Evolutionary conservation across 2,888 invertebrate species (phyloP).

Genomic region (Pheosia gnoma): DNA sequence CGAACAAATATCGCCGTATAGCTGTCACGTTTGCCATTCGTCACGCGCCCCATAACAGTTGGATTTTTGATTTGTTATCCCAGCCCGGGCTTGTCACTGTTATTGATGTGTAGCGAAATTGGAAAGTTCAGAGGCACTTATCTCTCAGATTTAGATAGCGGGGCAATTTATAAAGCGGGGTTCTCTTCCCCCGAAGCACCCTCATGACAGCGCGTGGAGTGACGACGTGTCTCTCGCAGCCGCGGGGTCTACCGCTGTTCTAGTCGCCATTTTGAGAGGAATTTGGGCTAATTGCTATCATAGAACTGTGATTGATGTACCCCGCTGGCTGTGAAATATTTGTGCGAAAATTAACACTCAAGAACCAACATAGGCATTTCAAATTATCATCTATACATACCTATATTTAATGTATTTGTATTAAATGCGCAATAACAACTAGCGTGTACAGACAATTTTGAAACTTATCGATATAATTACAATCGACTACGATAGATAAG

Average conservation of each 20-base stretch:
- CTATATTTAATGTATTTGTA: too few species aligned
- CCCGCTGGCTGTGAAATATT: slow-evolving; percentile 7
- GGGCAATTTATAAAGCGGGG: slow-evolving; percentile 81
- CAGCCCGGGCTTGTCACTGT: slow-evolving; percentile 72
- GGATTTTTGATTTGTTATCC: slow-evolving; percentile 80
- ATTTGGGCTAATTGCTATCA: slow-evolving; percentile 7
- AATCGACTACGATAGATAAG: too few species aligned
- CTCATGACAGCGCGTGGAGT: slow-evolving; percentile 62
- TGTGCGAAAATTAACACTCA: not conserved
- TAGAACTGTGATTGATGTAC: slow-evolving; percentile 1
- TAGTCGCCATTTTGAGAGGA: slow-evolving; percentile 9
- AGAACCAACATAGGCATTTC: not conserved
- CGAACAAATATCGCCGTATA: slow-evolving; percentile 32
- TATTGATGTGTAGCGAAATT: slow-evolving; percentile 84
- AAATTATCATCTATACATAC: not conserved
- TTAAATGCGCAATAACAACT: not conserved
- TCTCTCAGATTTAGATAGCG: slow-evolving; percentile 82
- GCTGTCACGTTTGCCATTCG: slow-evolving; percentile 45
- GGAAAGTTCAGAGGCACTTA: slow-evolving; percentile 82
- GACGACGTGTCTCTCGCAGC: slow-evolving; percentile 36
- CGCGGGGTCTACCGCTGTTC: slow-evolving; percentile 10
- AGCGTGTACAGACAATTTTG: too few species aligned
- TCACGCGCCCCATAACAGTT: slow-evolving; percentile 58
- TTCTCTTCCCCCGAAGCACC: slow-evolving; percentile 72
- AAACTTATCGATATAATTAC: too few species aligned